These are phyloP conservation scores for Hypomecis atomaria DNA, from an alignment of 2,888 invertebrate genomes.

Conservation along the genomic window DNA sequence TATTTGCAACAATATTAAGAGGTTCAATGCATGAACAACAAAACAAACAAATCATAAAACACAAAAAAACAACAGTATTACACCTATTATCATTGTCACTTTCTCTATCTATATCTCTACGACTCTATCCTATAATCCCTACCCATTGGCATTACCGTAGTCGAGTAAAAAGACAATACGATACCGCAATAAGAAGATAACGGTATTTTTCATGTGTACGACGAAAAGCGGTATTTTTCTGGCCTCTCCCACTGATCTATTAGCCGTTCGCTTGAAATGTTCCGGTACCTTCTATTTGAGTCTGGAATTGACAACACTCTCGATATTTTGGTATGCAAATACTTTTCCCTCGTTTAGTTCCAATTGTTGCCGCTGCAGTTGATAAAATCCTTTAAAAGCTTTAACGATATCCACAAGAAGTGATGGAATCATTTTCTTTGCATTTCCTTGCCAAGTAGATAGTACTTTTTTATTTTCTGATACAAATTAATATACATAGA, in stretches of 20 bases:
- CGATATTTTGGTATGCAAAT: conserved; percentile 47
- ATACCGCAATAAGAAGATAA: neutral
- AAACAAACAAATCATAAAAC: no score
- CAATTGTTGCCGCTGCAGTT: conserved; percentile 38
- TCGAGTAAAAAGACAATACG: no score
- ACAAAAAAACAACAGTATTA: no score
- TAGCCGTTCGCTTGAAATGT: conserved; percentile 27
- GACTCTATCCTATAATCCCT: no score
- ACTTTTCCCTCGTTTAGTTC: conserved; percentile 30
- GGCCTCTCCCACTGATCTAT: conserved; percentile 28
- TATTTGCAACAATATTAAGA: no score
- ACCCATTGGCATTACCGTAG: no score
- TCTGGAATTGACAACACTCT: conserved; percentile 44
- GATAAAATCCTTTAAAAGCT: conserved; percentile 30
- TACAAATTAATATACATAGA: no score
- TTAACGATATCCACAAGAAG: conserved; percentile 3
- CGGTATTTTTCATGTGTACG: conserved; percentile 8
- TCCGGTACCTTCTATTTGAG: conserved; percentile 36
- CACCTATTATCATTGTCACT: no score
- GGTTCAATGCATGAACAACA: no score
- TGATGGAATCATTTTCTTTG: neutral
- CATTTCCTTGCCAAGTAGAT: no score
- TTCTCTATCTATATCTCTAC: no score
- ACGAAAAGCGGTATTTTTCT: conserved; percentile 21
- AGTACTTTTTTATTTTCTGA: no score